Conservation (phyloP, 2,797 vertebrate species). For the Lepilemur ruficaudatus region DNA sequence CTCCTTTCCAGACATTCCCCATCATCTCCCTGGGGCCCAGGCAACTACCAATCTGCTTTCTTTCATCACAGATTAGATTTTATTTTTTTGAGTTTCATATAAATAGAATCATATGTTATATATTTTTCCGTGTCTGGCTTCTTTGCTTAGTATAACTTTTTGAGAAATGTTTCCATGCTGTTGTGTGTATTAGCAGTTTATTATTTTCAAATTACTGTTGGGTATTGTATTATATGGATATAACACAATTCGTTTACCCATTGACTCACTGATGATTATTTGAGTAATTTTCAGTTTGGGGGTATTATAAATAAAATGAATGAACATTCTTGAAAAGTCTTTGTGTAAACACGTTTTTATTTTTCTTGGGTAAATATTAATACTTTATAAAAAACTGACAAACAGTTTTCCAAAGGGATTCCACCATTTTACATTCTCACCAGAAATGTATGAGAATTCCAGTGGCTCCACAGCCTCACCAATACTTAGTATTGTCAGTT, state of each 20-base stretch:
- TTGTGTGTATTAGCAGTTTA: not conserved
- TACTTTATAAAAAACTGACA: not conserved
- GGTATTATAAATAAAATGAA: not conserved
- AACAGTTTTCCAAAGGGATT: not conserved
- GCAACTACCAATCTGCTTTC: not conserved
- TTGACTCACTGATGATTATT: not conserved
- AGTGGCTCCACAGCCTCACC: not conserved
- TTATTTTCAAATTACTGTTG: not conserved
- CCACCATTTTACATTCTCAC: not conserved
- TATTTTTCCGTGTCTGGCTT: not conserved
- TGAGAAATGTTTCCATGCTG: not conserved
- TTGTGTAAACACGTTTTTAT: not conserved
- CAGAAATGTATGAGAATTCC: not conserved
- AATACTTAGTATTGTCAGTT: not conserved
- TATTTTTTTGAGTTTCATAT: not conserved
- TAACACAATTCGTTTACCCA: not conserved
- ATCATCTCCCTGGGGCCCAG: not conserved
- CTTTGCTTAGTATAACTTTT: not conserved
- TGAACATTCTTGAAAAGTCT: not conserved
- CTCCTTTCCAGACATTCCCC: not conserved
- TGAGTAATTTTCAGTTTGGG: not conserved
- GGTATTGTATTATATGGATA: not conserved
- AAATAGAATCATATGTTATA: not conserved
- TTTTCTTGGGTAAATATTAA: slow-evolving; percentile 6
- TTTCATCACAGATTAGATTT: not conserved